These are phyloP conservation scores for Parnassius smintheus DNA, from an alignment of 2,888 invertebrate species.

Conservation along the genomic window DNA sequence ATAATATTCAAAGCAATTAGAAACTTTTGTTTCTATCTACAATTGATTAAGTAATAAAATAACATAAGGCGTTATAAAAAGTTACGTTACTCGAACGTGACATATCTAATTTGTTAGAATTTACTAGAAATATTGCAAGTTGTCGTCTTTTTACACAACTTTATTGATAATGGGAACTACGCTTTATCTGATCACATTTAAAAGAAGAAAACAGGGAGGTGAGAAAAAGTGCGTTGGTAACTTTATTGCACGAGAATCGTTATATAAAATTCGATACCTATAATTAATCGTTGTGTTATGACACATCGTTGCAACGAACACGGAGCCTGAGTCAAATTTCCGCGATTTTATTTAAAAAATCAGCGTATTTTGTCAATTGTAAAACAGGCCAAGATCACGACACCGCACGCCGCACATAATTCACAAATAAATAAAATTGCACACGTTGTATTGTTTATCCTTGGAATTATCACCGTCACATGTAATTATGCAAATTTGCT, in stretches of 20 bases:
- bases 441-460: background rate
- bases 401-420: slow-evolving; percentile 5
- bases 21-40: slow-evolving; percentile 18
- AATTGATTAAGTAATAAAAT: slow-evolving; percentile 5
- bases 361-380: slow-evolving; percentile 19
- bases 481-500: background rate
- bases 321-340: slow-evolving; percentile 7
- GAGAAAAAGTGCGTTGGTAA: slow-evolving; percentile 14
- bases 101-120: slow-evolving; percentile 14
- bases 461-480: background rate
- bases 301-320: slow-evolving; percentile 14
- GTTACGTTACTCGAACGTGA: slow-evolving; percentile 15
- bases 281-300: slow-evolving; percentile 18
- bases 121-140: slow-evolving; percentile 1
- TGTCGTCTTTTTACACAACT: too few species aligned
- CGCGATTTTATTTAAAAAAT: slow-evolving; percentile 27
- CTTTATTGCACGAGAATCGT: slow-evolving; percentile 21
- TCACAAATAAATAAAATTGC: slow-evolving; percentile 1
- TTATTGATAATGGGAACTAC: too few species aligned
- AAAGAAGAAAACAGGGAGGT: slow-evolving; percentile 1
- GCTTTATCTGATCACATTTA: too few species aligned
- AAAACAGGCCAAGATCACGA: slow-evolving; percentile 14
- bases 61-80: slow-evolving; percentile 15
- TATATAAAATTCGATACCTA: slow-evolving; percentile 15
- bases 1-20: background rate